Conservation (phyloP, 2,113 vertebrate species). For the Mus pahari region DNA sequence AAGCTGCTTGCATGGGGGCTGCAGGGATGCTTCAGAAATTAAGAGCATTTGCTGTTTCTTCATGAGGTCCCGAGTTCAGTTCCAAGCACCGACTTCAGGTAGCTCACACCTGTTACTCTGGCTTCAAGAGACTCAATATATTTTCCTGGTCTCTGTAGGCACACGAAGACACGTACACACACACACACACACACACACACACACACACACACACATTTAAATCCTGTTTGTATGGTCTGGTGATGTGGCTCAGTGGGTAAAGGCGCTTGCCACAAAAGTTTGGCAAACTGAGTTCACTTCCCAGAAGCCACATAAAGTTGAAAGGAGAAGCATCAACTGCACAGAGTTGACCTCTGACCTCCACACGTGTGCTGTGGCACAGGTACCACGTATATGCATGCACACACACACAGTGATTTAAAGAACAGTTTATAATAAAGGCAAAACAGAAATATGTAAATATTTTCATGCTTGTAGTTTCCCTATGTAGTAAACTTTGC, state of each 20-base stretch:
- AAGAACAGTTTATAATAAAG: conserved; percentile 34
- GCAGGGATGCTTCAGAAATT: not conserved
- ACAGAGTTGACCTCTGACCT: not conserved
- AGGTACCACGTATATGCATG: not conserved
- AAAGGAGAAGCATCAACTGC: not conserved
- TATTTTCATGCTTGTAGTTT: not conserved
- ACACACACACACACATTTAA: not conserved
- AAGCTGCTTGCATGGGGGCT: not conserved
- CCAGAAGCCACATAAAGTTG: not conserved
- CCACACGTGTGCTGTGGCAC: not conserved
- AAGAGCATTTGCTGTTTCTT: not conserved
- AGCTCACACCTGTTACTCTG: not conserved
- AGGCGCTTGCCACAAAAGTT: not conserved
- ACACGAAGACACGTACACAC: not conserved
- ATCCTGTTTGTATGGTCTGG: not conserved
- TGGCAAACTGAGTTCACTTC: not conserved
- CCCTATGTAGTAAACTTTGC: not conserved
- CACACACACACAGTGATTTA: not conserved
- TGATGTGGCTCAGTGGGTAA: not conserved
- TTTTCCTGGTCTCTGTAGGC: not conserved
- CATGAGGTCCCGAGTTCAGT: not conserved
- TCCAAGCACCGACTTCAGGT: not conserved
- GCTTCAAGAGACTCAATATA: not conserved
- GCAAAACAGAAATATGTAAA: not conserved
- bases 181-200: not conserved